phyloP scores from a whole-genome alignment of 2,113 vertebrate species.

The Cettia cetti region DNA sequence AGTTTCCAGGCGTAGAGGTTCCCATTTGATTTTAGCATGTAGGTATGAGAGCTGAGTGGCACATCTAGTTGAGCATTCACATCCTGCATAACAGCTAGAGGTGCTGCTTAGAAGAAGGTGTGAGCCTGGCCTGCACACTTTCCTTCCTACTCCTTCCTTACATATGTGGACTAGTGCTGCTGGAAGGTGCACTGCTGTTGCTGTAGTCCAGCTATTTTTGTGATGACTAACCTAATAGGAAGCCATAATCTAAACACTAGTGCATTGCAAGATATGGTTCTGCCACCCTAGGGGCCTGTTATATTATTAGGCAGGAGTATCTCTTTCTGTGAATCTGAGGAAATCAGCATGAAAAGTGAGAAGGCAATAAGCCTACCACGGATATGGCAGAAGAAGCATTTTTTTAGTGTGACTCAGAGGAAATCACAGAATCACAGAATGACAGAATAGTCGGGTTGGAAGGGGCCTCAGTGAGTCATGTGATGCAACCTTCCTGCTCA shows the following conservation, averaged over 20 bases:
- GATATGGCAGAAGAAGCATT: not conserved
- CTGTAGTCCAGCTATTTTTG: not conserved
- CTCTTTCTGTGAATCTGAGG: not conserved
- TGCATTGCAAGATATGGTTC: too few species aligned
- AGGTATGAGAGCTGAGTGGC: not conserved
- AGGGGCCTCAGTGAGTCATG: not conserved
- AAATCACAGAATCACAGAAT: not conserved
- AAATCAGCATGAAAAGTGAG: not conserved
- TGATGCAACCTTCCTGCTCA: too few species aligned
- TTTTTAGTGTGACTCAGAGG: not conserved
- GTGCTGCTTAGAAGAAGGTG: not conserved
- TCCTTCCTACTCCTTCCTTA: not conserved
- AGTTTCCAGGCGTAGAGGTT: fast-evolving
- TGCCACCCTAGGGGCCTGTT: not conserved
- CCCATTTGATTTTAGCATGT: not conserved
- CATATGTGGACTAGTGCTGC: fast-evolving
- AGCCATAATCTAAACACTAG: not conserved
- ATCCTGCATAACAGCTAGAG: not conserved
- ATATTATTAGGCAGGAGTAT: not conserved
- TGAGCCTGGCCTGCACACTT: not conserved
- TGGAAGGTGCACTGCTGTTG: not conserved
- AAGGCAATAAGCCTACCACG: not conserved
- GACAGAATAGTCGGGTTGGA: fast-evolving
- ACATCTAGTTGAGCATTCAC: not conserved
- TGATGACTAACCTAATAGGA: not conserved